phyloP scores from a whole-genome alignment of 1,140 invertebrate species.

The Gonioctena quinquepunctata region DNA sequence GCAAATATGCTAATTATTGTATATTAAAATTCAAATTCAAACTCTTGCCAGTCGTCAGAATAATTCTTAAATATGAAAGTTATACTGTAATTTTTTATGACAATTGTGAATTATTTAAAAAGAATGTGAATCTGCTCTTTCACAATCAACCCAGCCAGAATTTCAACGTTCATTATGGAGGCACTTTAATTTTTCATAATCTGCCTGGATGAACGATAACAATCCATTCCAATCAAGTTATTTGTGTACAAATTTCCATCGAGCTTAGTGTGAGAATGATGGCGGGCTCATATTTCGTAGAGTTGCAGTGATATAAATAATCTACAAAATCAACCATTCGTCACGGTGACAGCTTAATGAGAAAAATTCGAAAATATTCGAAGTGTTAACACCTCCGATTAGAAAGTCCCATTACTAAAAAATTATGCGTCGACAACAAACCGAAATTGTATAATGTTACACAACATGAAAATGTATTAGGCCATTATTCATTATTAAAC shows the following conservation, averaged over 20 bases:
- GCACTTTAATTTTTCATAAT: not conserved
- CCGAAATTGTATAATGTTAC: slow-evolving; percentile 7
- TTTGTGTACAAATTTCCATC: not conserved
- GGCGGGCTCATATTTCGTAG: not conserved
- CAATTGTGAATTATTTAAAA: too few relatives aligned
- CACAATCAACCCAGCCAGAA: too few relatives aligned
- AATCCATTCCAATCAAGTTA: not conserved
- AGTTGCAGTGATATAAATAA: not conserved
- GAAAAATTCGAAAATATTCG: not conserved
- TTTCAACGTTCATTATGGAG: not conserved
- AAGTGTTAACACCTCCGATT: slow-evolving; percentile 14
- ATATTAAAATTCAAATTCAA: too few relatives aligned
- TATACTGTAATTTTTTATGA: too few relatives aligned
- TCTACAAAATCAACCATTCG: not conserved
- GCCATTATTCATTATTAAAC: slow-evolving; percentile 9
- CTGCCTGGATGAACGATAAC: not conserved
- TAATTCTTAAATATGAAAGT: too few relatives aligned
- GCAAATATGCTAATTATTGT: too few relatives aligned
- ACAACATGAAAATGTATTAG: slow-evolving; percentile 9
- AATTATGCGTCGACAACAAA: slow-evolving; percentile 1
- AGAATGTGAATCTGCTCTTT: too few relatives aligned
- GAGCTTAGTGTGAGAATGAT: not conserved
- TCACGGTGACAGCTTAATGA: slow-evolving; percentile 8
- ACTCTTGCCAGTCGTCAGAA: too few relatives aligned
- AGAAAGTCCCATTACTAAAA: slow-evolving; percentile 9